These are phyloP conservation scores for Elymnias hypermnestra DNA, from an alignment of 1,140 invertebrate species.

Conservation along the genomic window DNA sequence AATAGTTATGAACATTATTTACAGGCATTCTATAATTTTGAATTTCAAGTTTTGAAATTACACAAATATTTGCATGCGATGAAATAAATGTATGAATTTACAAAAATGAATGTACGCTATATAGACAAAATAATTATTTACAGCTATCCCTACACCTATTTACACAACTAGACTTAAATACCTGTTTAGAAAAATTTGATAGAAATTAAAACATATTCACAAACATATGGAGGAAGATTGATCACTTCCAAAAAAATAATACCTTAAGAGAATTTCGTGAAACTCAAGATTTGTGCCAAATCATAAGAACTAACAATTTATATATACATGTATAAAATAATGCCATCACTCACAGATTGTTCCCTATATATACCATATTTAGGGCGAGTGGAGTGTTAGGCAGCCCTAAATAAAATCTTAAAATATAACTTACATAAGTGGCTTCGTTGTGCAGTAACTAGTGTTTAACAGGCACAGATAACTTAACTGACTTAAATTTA, in stretches of 20 bases:
- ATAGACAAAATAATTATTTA: slow-evolving; percentile 23
- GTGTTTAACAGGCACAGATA: slow-evolving; percentile 25
- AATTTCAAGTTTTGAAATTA: neutral
- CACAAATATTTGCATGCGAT: neutral
- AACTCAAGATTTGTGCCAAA: too few species aligned
- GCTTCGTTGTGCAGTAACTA: slow-evolving; percentile 33
- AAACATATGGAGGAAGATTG: too few species aligned
- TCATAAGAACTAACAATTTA: too few species aligned
- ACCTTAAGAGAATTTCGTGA: too few species aligned
- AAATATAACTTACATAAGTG: slow-evolving; percentile 20
- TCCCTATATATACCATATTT: too few species aligned
- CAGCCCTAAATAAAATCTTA: slow-evolving; percentile 15
- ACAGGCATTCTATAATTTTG: slow-evolving; percentile 6
- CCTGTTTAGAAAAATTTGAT: slow-evolving; percentile 3
- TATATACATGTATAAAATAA: too few species aligned
- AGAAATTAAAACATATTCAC: neutral
- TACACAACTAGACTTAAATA: slow-evolving; percentile 1
- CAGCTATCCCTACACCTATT: slow-evolving; percentile 19
- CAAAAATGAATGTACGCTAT: slow-evolving; percentile 22
- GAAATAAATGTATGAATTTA: neutral
- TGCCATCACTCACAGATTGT: too few species aligned
- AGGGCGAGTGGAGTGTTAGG: too few species aligned
- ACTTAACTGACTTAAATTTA: too few species aligned
- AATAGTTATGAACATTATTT: slow-evolving; percentile 26
- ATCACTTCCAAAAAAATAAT: too few species aligned